Evolutionary conservation across 2,888 invertebrate species (phyloP), one percentile per base, ranked within the genome.

Genomic region (Acronicta leporina): DNA sequence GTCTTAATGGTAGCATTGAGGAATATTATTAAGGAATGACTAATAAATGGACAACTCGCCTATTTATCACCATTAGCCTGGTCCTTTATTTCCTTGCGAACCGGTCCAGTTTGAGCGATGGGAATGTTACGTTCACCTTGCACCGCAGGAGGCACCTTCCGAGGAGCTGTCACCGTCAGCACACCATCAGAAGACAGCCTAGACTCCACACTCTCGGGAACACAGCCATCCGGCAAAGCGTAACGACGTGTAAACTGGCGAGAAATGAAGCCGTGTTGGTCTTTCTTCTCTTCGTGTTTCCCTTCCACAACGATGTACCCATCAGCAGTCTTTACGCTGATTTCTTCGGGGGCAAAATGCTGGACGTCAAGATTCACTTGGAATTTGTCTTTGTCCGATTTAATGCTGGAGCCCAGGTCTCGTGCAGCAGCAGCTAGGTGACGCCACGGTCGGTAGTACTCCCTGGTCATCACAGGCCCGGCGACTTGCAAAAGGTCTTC

Each of bases 211-310:
- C 95, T 94, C 50, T 96, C 96, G 0, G 97, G 92, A 66, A 96
- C 95, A 63, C 96, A 96, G 1, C 96, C 97, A 70, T 96, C 95
- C 0, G 98, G 97, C 62, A 98, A 85, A n/a, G 96, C 90, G 82
- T 97, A 98, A 48, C 96, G 96, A 0, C 98, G 95, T 0, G 96
- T 95, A 75, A 98, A 97, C 74, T 97, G 97, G 25, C 97, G 95
- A 0, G 97, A 96, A 54, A 97, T 96, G 70, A 93, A 96, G 0
- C 97, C 97, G 77, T 97, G 96, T 30, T 96, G 96, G 77, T 97
- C 97, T 65, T 96, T 95, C 80, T 96, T 96, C 84, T 97, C 97
- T 76, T 97, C 97, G 78, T 98, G 97, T 81, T 96, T 97, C 0
- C 96, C 97, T 87, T 97, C 97, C 0, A 97, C 95, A 1, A 97